Percentiles rank a stretch among this genome's conserved stretches.
Evolutionary conservation across 2,113 vertebrate species (phyloP).

Genomic region (Hirundichthys speculiger): DNA sequence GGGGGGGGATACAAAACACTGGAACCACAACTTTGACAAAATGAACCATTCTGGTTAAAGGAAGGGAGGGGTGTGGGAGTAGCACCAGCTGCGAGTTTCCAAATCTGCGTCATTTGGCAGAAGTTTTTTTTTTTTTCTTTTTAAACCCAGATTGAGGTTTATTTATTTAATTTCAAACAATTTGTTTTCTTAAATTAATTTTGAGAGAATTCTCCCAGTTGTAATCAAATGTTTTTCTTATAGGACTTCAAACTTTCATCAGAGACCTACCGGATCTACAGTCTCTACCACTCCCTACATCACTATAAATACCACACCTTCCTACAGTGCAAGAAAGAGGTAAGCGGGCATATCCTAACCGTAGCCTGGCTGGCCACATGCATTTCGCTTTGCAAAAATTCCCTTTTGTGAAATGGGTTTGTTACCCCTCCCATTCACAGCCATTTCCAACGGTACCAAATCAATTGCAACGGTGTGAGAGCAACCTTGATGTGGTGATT

Average conservation of each 20-base stretch:
- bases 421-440: too few species aligned
- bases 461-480: too few species aligned
- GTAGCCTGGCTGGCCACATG: too few species aligned
- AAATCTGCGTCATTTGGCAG: conserved; percentile 1
- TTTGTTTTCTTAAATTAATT: background rate
- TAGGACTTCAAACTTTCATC: conserved; percentile 91
- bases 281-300: conserved; percentile 93
- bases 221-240: background rate
- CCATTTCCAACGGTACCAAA: too few species aligned
- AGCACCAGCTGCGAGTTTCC: conserved; percentile 38
- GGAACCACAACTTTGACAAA: conserved; percentile 13
- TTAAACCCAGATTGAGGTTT: too few species aligned
- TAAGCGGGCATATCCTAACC: conserved; percentile 56
- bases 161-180: background rate
- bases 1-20: background rate
- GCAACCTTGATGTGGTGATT: too few species aligned
- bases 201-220: background rate
- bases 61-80: background rate
- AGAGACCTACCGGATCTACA: conserved; percentile 89
- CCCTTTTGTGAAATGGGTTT: too few species aligned
- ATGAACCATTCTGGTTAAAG: conserved; percentile 1
- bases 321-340: conserved; percentile 93
- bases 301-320: conserved; percentile 97
- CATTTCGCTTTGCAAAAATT: too few species aligned
- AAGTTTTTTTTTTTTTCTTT: background rate